Conservation (phyloP, 2,888 invertebrate genomes). For the Diarsia brunnea region DNA sequence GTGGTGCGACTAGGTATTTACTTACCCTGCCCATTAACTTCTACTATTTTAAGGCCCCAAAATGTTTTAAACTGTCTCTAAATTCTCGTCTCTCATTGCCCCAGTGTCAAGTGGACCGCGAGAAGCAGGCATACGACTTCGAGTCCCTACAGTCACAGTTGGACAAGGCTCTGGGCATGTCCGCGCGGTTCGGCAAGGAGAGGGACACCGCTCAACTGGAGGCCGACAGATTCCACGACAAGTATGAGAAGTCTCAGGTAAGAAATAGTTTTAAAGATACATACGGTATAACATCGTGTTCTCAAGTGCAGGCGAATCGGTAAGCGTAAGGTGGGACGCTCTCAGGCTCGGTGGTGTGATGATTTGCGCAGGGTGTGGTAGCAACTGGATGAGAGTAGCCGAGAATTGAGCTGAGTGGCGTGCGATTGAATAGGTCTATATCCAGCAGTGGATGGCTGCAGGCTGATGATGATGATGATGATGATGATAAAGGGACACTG, state of each 20-base stretch:
- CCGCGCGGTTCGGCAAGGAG: constrained; percentile 97
- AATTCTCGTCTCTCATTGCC: background rate
- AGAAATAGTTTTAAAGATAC: constrained; percentile 55
- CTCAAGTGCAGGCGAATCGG: too few species aligned
- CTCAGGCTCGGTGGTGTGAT: too few species aligned
- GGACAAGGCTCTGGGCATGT: constrained; percentile 97
- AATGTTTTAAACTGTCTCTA: background rate
- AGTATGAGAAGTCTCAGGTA: constrained; percentile 97
- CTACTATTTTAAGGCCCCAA: background rate
- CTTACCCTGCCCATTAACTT: background rate
- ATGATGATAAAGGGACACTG: background rate
- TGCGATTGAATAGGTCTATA: too few species aligned
- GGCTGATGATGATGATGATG: too few species aligned
- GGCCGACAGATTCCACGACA: constrained; percentile 96
- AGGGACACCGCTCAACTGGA: constrained; percentile 96
- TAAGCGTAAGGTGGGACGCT: too few species aligned
- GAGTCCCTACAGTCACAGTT: constrained; percentile 97
- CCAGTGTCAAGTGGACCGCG: constrained; percentile 96
- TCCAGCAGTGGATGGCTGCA: too few species aligned
- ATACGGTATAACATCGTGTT: too few species aligned
- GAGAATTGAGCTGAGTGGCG: too few species aligned
- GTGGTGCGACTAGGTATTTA: background rate
- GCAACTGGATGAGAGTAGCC: too few species aligned
- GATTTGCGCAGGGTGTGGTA: too few species aligned
- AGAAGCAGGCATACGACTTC: constrained; percentile 97